phyloP scores from a whole-genome alignment of 2,797 vertebrate species.

The Picus viridis region DNA sequence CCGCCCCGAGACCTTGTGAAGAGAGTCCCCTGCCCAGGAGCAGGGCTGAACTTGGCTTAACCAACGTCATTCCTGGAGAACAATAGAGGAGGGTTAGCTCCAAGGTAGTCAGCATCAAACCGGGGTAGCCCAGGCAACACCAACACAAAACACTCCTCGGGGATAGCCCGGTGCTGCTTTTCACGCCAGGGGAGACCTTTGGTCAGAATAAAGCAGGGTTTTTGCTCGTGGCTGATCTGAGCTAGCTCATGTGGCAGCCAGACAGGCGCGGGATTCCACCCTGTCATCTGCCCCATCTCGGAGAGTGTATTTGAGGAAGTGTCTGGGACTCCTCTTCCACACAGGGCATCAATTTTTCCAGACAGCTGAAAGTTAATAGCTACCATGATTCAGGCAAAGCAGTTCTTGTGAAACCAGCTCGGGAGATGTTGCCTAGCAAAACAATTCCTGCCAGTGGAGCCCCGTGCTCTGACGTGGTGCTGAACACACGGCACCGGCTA shows the following conservation, averaged over 20 bases:
- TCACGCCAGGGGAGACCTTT: neutral
- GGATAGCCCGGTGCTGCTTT: neutral
- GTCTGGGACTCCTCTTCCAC: slow-evolving; percentile 39
- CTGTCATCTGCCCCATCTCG: neutral
- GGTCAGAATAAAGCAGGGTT: rapidly evolving
- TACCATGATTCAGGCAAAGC: neutral
- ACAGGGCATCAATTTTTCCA: slow-evolving; percentile 56
- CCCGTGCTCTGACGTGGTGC: slow-evolving; percentile 1
- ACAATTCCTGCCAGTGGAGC: neutral
- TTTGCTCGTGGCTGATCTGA: neutral
- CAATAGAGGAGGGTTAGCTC: rapidly evolving
- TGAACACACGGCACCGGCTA: neutral
- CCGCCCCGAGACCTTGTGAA: rapidly evolving
- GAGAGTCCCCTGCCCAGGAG: neutral
- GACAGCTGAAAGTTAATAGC: slow-evolving; percentile 32
- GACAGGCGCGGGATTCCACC: neutral
- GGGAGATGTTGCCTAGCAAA: slow-evolving; percentile 31
- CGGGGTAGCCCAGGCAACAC: neutral
- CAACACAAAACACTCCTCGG: neutral
- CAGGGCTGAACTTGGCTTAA: rapidly evolving
- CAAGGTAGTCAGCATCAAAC: neutral
- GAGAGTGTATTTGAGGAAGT: neutral
- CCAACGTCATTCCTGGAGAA: neutral
- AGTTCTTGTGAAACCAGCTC: slow-evolving; percentile 58
- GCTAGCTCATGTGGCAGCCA: neutral